A percentile compares a stretch with the other conserved stretches of the same genome.
Conservation (phyloP, 2,797 vertebrate genomes). For the Gymnoscopelus braueri region DNA sequence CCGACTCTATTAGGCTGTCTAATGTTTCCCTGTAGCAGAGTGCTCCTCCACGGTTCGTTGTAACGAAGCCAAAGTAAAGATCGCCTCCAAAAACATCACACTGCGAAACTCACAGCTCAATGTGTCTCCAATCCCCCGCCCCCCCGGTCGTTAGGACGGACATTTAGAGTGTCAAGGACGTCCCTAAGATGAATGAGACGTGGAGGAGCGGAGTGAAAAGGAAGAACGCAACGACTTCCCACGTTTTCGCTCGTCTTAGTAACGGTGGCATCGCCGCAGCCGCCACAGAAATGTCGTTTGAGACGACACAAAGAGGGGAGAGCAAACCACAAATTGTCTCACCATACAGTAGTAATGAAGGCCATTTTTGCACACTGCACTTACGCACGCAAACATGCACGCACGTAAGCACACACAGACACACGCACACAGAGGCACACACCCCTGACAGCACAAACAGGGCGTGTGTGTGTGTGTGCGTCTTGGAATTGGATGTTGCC, state of each 20-base stretch:
- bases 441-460: conserved; percentile 9
- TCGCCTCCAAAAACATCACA: background rate
- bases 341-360: conserved; percentile 23
- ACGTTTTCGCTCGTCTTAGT: conserved; percentile 17
- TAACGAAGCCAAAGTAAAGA: conserved; percentile 49
- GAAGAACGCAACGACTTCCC: conserved; percentile 11
- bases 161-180: conserved; percentile 10
- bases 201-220: conserved; percentile 15
- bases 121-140: background rate
- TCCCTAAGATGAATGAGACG: conserved; percentile 11
- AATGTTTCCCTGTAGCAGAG: conserved; percentile 37
- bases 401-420: background rate
- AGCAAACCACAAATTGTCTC: conserved; percentile 46
- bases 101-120: background rate
- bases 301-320: conserved; percentile 36
- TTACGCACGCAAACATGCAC: background rate
- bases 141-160: background rate
- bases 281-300: conserved; percentile 17
- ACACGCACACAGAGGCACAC: too few relatives aligned
- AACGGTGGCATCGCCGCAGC: background rate
- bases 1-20: conserved; percentile 57
- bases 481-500: conserved; percentile 13
- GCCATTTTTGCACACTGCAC: background rate
- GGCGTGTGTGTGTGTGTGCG: conserved; percentile 1
- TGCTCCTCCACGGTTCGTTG: background rate